phyloP scores from a whole-genome alignment of 2,797 vertebrate genomes.

The Macropus fuliginosus region DNA sequence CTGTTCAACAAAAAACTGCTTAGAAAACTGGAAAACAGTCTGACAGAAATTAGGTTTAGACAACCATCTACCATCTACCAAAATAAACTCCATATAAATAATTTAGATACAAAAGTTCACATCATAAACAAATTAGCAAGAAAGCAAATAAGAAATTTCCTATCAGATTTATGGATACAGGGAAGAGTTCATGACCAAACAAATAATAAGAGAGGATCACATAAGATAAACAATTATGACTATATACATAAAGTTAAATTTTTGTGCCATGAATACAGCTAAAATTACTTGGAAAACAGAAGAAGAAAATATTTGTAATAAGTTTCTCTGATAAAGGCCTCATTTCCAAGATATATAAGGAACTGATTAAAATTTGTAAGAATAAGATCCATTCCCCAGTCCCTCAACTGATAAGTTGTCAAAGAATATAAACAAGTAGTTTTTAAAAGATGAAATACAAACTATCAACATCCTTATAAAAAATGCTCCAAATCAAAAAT shows the following conservation, averaged over 20 bases:
- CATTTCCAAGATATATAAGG: background rate
- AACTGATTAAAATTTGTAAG: background rate
- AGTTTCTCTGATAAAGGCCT: background rate
- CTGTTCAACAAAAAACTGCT: background rate
- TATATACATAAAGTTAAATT: background rate
- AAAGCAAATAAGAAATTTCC: background rate
- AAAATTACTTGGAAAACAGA: background rate
- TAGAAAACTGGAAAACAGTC: background rate
- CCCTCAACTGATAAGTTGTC: background rate
- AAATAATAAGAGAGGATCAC: background rate
- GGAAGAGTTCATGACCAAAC: background rate
- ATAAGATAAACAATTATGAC: background rate
- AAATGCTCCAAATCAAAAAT: background rate
- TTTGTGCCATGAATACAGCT: background rate
- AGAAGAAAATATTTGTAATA: background rate
- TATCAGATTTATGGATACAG: background rate
- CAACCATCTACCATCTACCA: background rate
- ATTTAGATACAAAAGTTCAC: background rate
- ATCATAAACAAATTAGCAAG: background rate
- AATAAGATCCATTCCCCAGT: background rate
- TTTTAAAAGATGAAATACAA: background rate
- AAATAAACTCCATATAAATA: background rate
- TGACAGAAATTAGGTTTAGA: background rate
- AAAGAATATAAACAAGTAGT: background rate
- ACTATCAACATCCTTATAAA: background rate